Conservation (phyloP, 2,888 invertebrate species). For the Idaea dimidiata region DNA sequence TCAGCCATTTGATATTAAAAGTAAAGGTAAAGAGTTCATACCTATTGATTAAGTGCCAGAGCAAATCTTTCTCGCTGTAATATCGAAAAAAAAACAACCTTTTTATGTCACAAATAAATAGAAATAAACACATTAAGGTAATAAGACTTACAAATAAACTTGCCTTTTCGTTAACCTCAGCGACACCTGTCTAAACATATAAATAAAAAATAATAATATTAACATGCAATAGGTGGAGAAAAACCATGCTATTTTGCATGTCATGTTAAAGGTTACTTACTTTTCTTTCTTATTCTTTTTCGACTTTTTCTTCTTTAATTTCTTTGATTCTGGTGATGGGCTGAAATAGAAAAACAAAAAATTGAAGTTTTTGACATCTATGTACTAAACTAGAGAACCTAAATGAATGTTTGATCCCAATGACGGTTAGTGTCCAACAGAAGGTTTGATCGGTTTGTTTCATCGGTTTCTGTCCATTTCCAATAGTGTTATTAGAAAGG, state of each 20-base stretch:
- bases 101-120: background rate
- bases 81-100: slow-evolving; percentile 25
- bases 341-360: slow-evolving; percentile 64
- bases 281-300: slow-evolving; percentile 88
- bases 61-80: slow-evolving; percentile 75
- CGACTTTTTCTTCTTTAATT: slow-evolving; percentile 89
- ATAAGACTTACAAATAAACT: slow-evolving; percentile 42
- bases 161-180: slow-evolving; percentile 69
- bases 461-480: too few species aligned
- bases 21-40: slow-evolving; percentile 37
- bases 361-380: slow-evolving; percentile 1
- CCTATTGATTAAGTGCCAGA: slow-evolving; percentile 70
- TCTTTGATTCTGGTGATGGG: slow-evolving; percentile 86
- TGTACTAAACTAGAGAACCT: too few species aligned
- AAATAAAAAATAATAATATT: slow-evolving; percentile 40
- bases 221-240: background rate
- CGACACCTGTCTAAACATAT: slow-evolving; percentile 69
- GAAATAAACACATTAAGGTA: background rate
- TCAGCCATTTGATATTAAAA: slow-evolving; percentile 18
- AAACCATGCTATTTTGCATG: background rate
- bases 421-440: too few species aligned
- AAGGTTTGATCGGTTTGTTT: too few species aligned
- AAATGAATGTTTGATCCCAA: too few species aligned
- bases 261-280: slow-evolving; percentile 68
- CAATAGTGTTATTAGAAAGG: too few species aligned